Evolutionary conservation across 2,888 invertebrate genomes (phyloP).

Genomic region (Ophion slaviceki): DNA sequence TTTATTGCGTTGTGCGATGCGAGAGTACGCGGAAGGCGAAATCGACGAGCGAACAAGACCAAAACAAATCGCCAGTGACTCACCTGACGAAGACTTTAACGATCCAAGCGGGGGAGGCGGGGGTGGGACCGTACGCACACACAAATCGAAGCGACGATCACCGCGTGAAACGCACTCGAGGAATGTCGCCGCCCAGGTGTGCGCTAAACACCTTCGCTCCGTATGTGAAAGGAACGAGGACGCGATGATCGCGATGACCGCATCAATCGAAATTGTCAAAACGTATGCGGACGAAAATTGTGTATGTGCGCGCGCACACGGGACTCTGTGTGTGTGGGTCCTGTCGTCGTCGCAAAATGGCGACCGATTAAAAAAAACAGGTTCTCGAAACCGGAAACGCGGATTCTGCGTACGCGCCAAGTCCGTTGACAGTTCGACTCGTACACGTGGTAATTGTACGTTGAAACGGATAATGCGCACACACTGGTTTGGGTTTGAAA

Average conservation of each 20-base stretch:
- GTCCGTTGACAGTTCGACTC: background rate
- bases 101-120: constrained; percentile 25
- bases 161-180: constrained; percentile 9
- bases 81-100: constrained; percentile 42
- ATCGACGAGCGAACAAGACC: constrained; percentile 56
- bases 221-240: constrained; percentile 18
- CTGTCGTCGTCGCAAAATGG: constrained; percentile 52
- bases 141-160: constrained; percentile 14
- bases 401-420: constrained; percentile 8
- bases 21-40: constrained; percentile 30
- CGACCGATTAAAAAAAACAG: constrained; percentile 29
- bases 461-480: background rate
- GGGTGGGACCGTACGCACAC: background rate
- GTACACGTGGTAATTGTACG: constrained; percentile 9
- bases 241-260: constrained; percentile 28
- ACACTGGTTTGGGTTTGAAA: background rate
- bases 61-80: constrained; percentile 57
- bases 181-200: constrained; percentile 5
- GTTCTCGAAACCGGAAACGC: constrained; percentile 34
- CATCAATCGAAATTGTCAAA: constrained; percentile 60
- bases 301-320: background rate
- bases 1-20: constrained; percentile 6
- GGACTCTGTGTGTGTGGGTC: constrained; percentile 10
- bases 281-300: constrained; percentile 43
- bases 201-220: constrained; percentile 4